Conservation (phyloP, 2,888 invertebrate species). For the Erebia epiphron region DNA sequence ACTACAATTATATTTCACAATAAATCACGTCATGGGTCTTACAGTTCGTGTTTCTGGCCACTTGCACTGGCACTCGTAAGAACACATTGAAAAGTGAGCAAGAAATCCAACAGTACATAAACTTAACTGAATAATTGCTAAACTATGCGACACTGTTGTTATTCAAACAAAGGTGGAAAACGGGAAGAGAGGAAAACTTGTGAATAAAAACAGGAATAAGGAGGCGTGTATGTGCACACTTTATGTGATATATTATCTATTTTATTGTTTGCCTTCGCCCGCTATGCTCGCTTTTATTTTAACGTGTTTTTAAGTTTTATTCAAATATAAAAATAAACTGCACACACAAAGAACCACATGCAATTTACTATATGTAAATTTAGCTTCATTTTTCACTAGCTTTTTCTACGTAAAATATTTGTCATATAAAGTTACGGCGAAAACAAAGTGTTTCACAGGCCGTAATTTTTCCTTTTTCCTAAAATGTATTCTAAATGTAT, state of each 20-base stretch:
- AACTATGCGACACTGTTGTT: not conserved
- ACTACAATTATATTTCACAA: too few species aligned
- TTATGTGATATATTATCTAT: not conserved
- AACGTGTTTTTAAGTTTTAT: not conserved
- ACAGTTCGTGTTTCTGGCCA: too few species aligned
- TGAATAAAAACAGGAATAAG: conserved; percentile 6
- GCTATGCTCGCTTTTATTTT: not conserved
- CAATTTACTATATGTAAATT: not conserved
- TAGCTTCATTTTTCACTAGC: not conserved
- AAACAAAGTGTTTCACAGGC: too few species aligned
- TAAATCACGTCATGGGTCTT: too few species aligned
- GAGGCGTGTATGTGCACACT: not conserved
- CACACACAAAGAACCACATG: not conserved
- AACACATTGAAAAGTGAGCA: too few species aligned
- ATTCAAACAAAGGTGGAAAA: conserved; percentile 3
- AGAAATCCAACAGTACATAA: too few species aligned
- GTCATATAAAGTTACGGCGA: not conserved
- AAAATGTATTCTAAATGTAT: too few species aligned
- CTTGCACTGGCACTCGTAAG: too few species aligned
- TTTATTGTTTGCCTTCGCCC: not conserved
- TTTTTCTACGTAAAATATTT: not conserved
- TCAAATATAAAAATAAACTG: not conserved
- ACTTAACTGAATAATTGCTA: not conserved
- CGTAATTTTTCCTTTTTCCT: too few species aligned
- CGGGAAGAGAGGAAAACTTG: not conserved